A percentile compares a stretch with the other conserved stretches of the same genome.
phyloP scores from a whole-genome alignment of 2,797 vertebrate genomes.

The Thunnus albacares region DNA sequence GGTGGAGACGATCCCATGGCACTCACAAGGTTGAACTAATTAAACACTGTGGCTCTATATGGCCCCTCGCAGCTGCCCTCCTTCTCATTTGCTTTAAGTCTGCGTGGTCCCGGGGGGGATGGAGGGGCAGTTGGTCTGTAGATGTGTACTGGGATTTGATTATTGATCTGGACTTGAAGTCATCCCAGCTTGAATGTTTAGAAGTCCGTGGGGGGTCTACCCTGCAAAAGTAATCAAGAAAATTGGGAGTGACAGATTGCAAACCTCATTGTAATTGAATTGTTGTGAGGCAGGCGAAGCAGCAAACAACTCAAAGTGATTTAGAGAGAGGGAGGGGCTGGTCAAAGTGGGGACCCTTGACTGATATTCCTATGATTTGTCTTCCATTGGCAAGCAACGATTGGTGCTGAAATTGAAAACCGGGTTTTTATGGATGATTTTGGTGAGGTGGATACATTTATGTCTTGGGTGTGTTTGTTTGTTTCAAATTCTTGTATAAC shows the following conservation, averaged over 20 bases:
- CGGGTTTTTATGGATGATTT: background rate
- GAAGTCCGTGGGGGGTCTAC: slow-evolving; percentile 43
- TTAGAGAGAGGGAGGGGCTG: background rate
- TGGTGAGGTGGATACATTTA: background rate
- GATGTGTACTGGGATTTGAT: slow-evolving; percentile 34
- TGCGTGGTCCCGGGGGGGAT: slow-evolving; percentile 13
- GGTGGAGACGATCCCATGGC: slow-evolving; percentile 52
- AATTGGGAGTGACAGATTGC: slow-evolving; percentile 61
- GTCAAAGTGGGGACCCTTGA: background rate
- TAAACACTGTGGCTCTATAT: slow-evolving; percentile 58
- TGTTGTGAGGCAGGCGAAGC: slow-evolving; percentile 25
- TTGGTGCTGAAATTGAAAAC: slow-evolving; percentile 9
- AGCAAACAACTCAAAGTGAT: slow-evolving; percentile 34
- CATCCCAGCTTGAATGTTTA: slow-evolving; percentile 41
- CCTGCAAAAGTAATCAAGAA: slow-evolving; percentile 62
- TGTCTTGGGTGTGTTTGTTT: slow-evolving; percentile 11
- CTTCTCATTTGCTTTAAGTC: slow-evolving; percentile 56
- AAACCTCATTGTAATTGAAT: slow-evolving; percentile 62
- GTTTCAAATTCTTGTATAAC: background rate
- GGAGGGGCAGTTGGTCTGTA: background rate
- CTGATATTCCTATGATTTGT: slow-evolving; percentile 10
- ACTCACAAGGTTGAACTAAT: slow-evolving; percentile 67
- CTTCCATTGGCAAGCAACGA: background rate
- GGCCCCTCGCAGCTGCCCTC: slow-evolving; percentile 25
- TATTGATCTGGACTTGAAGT: slow-evolving; percentile 75